A percentile compares a stretch with the other conserved stretches of the same genome.
phyloP scores from a whole-genome alignment of 2,888 invertebrate genomes.

The Cyaniris semiargus region DNA sequence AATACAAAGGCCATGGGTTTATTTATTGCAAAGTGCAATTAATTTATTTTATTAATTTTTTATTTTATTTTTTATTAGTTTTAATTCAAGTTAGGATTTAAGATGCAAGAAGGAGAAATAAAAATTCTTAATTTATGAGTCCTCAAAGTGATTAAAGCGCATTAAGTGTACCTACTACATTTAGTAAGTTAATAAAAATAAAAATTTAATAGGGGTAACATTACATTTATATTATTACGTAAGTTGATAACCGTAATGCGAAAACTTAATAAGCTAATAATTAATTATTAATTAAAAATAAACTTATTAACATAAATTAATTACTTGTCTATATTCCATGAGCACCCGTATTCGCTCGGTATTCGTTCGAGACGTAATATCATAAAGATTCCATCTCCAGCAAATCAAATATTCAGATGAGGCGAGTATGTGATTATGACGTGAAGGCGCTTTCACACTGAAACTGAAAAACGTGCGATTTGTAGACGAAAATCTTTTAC shows the following conservation, averaged over 20 bases:
- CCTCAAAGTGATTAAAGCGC: no score
- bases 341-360: neutral
- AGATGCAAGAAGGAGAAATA: neutral
- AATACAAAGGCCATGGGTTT: neutral
- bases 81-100: no score
- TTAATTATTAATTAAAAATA: neutral
- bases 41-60: no score
- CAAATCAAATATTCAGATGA: constrained; percentile 72
- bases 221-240: no score
- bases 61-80: no score
- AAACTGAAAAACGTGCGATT: neutral
- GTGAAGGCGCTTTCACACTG: neutral
- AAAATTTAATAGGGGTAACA: no score
- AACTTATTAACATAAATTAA: neutral
- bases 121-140: neutral
- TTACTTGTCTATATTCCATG: neutral
- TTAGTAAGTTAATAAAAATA: no score
- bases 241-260: neutral
- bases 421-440: constrained; percentile 34
- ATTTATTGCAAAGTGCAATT: no score
- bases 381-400: constrained; percentile 59
- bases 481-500: neutral
- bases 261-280: neutral
- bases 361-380: constrained; percentile 32
- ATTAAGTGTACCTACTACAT: no score